Evolutionary conservation across 2,888 invertebrate genomes (phyloP), one percentile per base, ranked within the genome.

Genomic region (Drosophila algonquin): DNA sequence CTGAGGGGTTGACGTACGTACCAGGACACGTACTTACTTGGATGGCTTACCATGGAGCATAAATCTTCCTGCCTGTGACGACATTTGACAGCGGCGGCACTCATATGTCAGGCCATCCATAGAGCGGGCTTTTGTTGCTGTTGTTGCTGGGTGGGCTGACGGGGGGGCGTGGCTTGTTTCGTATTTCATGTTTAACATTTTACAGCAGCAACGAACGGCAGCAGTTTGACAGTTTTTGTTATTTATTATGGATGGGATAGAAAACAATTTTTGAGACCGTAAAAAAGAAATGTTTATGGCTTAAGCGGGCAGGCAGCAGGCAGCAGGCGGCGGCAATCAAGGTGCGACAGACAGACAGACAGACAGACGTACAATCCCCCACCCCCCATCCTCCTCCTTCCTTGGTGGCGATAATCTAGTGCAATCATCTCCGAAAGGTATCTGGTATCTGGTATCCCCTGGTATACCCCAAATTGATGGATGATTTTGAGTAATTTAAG

Each of bases 161-260:
- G n/a, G 24, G 65, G 53, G 21, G 21, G 21, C 2, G 18, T 3
- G 21, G 48, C 62, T 60, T 76, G 63, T 63, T 72, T 62, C 57
- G 59, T 57, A 63, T 63, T 76, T 76, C 59, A 58, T 76, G 63
- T 76, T 68, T 64, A 60, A 73, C 63, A 77, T 64, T 68, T 73
- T 63, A 60, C 68, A 77, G 55, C 63, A 46, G 54, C 63, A 46
- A 51, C 50, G 30, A 21, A 21, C 21, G 21, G 54, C 69, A 69
- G 61, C 76, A 54, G 63, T 73, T 77, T 77, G 77, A 77, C 77
- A 77, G 67, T 68, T 76, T 58, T 46, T 45, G 55, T 56, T 76
- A 76, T 76, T 76, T 76, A 76, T 76, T 61, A 55, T 72, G 54
- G 56, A 46, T 51, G 44, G 62, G 9, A 54, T 53, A 53, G 63